Percentiles rank a stretch among this genome's conserved stretches.
These are phyloP conservation scores for Alosa alosa DNA, from an alignment of 2,113 vertebrate species.

Conservation along the genomic window DNA sequence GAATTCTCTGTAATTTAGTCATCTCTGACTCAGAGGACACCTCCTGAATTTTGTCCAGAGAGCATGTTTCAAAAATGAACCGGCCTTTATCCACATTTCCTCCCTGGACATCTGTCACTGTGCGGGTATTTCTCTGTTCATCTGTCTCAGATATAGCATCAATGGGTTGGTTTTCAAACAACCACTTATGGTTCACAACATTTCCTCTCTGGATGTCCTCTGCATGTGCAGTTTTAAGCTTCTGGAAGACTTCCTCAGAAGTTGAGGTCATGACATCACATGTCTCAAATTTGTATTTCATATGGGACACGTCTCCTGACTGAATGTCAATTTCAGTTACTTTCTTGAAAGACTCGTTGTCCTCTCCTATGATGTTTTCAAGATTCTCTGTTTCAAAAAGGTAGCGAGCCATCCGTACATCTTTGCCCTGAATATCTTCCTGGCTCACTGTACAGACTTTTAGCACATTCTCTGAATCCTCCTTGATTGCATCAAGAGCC, in stretches of 20 bases:
- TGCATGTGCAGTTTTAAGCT: constrained; percentile 74
- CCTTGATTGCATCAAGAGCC: constrained; percentile 78
- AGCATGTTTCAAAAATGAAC: constrained; percentile 86
- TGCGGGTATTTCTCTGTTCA: constrained; percentile 61
- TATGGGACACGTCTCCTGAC: constrained; percentile 84
- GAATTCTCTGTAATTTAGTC: constrained; percentile 61
- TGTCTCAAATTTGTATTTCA: constrained; percentile 87
- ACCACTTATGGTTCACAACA: constrained; percentile 81
- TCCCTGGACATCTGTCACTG: constrained; percentile 80
- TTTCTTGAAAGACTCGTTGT: constrained; percentile 69
- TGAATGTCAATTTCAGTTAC: constrained; percentile 80
- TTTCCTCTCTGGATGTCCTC: constrained; percentile 87
- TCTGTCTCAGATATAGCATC: constrained; percentile 74
- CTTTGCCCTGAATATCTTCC: constrained; percentile 81
- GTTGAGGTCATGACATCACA: constrained; percentile 81
- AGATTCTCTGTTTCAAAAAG: constrained; percentile 88
- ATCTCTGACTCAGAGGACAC: constrained; percentile 62
- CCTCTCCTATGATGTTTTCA: constrained; percentile 76
- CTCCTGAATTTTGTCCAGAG: constrained; percentile 83
- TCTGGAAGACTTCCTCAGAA: constrained; percentile 78
- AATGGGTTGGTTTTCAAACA: constrained; percentile 86
- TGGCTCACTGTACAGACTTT: constrained; percentile 75
- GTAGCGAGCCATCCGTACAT: constrained; percentile 80
- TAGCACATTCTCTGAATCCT: constrained; percentile 70
- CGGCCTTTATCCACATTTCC: constrained; percentile 83